phyloP scores from a whole-genome alignment of 2,888 invertebrate genomes.

The Campoplex capitator region DNA sequence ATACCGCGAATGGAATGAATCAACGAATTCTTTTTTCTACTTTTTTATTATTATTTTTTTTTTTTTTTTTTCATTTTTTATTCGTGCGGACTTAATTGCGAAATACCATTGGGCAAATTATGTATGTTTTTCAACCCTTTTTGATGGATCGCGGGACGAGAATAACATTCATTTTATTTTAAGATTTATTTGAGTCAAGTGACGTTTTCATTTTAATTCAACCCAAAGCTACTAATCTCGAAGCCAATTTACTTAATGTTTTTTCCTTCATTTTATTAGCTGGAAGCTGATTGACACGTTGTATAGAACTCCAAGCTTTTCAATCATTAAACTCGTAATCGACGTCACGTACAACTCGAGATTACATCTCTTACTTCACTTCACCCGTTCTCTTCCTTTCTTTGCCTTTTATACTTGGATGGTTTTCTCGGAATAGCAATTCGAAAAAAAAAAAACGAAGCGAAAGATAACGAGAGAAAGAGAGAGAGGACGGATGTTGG shows the following conservation, averaged over 20 bases:
- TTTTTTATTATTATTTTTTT: too few species aligned
- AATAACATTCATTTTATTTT: neutral
- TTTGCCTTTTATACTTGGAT: slow-evolving; percentile 24
- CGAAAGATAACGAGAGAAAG: slow-evolving; percentile 32
- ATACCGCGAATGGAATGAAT: slow-evolving; percentile 54
- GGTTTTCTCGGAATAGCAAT: slow-evolving; percentile 57
- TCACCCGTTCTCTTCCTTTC: neutral
- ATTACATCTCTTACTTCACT: slow-evolving; percentile 23
- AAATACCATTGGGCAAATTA: slow-evolving; percentile 11
- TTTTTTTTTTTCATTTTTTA: slow-evolving; percentile 10
- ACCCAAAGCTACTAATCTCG: neutral
- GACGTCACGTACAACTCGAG: slow-evolving; percentile 31
- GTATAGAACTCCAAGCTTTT: neutral
- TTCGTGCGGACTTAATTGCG: slow-evolving; percentile 7
- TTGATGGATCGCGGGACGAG: neutral
- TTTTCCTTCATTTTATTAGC: neutral
- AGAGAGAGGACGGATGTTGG: slow-evolving; percentile 34
- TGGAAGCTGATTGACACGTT: neutral
- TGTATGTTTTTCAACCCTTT: neutral
- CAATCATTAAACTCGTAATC: slow-evolving; percentile 59
- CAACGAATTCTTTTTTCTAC: slow-evolving; percentile 27
- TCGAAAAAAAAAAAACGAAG: slow-evolving; percentile 34
- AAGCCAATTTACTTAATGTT: neutral
- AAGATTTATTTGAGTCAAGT: neutral
- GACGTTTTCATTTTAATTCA: neutral